Conservation (phyloP, 2,888 invertebrate genomes). For the Plemyria rubiginata region DNA sequence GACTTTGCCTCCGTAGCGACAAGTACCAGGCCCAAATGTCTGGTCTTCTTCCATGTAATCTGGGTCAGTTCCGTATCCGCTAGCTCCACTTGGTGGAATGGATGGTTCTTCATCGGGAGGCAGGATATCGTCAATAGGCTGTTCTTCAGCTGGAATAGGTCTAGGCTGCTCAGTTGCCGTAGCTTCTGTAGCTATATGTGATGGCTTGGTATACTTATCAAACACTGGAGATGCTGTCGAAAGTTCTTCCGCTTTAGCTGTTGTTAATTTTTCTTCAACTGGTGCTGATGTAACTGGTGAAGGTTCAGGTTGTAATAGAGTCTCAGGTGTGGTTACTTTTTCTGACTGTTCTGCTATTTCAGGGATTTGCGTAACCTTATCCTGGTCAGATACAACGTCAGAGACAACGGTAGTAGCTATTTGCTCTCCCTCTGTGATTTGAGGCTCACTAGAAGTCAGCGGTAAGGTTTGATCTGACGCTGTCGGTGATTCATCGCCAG, state of each 20-base stretch:
- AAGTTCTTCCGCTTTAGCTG: conserved; percentile 33
- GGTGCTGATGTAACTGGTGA: conserved; percentile 30
- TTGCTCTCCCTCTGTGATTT: conserved; percentile 26
- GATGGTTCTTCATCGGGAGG: conserved; percentile 65
- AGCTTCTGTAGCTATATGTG: conserved; percentile 54
- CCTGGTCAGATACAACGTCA: conserved; percentile 18
- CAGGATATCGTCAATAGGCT: conserved; percentile 66
- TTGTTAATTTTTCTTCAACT: conserved; percentile 39
- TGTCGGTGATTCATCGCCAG: conserved; percentile 23
- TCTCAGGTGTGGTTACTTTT: conserved; percentile 30
- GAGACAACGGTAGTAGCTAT: conserved; percentile 18
- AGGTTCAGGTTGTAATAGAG: conserved; percentile 33
- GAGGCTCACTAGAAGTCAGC: conserved; percentile 17
- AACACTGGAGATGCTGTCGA: conserved; percentile 34
- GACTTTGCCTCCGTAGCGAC: conserved; percentile 95
- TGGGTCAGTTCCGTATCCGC: conserved; percentile 82
- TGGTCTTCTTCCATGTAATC: conserved; percentile 92
- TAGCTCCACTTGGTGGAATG: conserved; percentile 68
- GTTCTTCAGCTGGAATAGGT: conserved; percentile 59
- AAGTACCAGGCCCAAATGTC: conserved; percentile 94
- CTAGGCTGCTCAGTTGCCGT: conserved; percentile 60
- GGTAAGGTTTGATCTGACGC: conserved; percentile 15
- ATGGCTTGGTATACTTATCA: conserved; percentile 57
- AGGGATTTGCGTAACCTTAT: conserved; percentile 24
- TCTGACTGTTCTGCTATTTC: conserved; percentile 33